A percentile compares a stretch with the other conserved stretches of the same genome.
Conservation (phyloP, 2,113 vertebrate species). For the Uropsilus gracilis region DNA sequence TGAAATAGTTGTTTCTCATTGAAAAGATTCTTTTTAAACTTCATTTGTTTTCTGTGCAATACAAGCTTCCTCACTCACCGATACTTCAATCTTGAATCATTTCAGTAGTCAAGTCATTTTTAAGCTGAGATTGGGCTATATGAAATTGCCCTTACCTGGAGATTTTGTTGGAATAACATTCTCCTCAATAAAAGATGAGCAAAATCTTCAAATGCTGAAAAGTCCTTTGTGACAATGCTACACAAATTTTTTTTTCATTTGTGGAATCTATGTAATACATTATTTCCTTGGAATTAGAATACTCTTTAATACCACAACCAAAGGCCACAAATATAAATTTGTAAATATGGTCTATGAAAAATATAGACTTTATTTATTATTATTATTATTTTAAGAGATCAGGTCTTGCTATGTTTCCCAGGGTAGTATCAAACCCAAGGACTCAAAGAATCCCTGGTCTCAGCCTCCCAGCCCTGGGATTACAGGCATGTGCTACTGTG, state of each 20-base stretch:
- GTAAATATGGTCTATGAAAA: neutral
- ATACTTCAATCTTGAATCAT: neutral
- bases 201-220: neutral
- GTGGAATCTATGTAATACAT: neutral
- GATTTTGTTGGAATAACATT: conserved; percentile 38
- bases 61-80: neutral
- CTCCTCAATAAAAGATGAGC: conserved; percentile 9
- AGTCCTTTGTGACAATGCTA: neutral
- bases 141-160: neutral
- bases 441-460: no score
- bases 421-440: no score
- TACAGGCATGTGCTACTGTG: no score
- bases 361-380: no score
- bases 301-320: neutral
- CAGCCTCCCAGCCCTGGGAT: no score
- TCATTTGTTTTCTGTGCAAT: conserved; percentile 36
- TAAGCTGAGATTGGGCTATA: neutral
- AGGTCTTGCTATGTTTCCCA: no score
- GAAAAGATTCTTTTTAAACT: neutral
- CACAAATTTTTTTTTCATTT: neutral
- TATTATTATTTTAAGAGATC: no score
- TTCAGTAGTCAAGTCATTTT: neutral
- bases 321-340: neutral
- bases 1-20: conserved; percentile 35
- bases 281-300: conserved; percentile 38